A percentile compares a stretch with the other conserved stretches of the same genome.
These are phyloP conservation scores for Noctua pronuba DNA, from an alignment of 2,888 invertebrate genomes.

Conservation along the genomic window DNA sequence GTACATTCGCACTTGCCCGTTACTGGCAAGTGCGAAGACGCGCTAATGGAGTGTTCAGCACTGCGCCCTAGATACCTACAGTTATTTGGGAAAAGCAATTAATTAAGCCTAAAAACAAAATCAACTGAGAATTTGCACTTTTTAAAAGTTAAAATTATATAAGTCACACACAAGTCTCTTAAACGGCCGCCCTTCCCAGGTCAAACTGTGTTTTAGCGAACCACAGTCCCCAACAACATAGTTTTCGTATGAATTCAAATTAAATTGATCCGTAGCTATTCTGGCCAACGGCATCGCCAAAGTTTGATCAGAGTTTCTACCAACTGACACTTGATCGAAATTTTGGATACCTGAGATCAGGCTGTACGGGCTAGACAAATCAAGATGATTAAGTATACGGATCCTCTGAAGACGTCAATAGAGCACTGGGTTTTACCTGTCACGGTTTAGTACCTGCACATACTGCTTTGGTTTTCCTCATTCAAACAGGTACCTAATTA, in stretches of 20 bases:
- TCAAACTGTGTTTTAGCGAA: not conserved
- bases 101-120: not conserved
- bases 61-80: too few relatives aligned
- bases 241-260: not conserved
- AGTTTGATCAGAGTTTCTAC: not conserved
- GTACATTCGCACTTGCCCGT: not conserved
- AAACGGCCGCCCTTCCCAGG: not conserved
- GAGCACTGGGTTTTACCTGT: conserved; percentile 37
- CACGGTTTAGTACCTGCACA: conserved; percentile 2
- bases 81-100: not conserved
- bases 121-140: not conserved
- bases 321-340: too few relatives aligned
- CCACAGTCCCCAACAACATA: not conserved
- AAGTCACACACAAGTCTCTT: too few relatives aligned
- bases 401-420: not conserved
- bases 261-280: not conserved
- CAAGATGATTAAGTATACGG: not conserved
- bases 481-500: not conserved
- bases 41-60: not conserved
- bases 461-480: conserved; percentile 37
- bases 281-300: not conserved
- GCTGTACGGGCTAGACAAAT: not conserved
- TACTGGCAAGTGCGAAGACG: not conserved
- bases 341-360: not conserved
- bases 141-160: not conserved